phyloP scores from a whole-genome alignment of 2,797 vertebrate genomes.

The Periophthalmus magnuspinnatus region DNA sequence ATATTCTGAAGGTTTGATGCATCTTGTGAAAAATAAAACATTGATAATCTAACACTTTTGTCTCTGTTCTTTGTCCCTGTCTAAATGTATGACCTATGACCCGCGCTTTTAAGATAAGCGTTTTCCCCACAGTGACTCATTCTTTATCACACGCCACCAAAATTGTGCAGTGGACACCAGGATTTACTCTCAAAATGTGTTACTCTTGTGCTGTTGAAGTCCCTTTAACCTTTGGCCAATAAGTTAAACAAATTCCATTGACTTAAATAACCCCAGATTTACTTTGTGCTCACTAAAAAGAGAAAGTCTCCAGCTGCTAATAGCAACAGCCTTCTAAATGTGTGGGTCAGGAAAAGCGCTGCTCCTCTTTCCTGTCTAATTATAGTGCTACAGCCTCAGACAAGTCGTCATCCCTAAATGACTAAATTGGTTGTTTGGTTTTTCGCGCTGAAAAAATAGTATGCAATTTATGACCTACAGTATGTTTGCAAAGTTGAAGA shows the following conservation, averaged over 20 bases:
- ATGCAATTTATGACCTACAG: not conserved
- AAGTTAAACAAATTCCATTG: conserved; percentile 51
- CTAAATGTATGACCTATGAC: not conserved
- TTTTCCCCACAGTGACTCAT: not conserved
- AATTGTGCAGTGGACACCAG: not conserved
- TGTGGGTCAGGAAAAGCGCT: conserved; percentile 25
- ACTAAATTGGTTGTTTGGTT: conserved; percentile 22
- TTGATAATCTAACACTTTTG: no score
- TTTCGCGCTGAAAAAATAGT: not conserved
- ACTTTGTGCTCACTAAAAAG: conserved; percentile 42
- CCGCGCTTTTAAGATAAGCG: not conserved
- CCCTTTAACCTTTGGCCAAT: conserved; percentile 29
- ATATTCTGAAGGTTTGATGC: no score
- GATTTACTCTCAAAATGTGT: not conserved
- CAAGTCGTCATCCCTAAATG: conserved; percentile 2
- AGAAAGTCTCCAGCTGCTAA: conserved; percentile 45
- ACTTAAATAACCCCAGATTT: conserved; percentile 50
- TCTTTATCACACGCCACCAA: not conserved
- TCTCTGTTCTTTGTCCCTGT: no score
- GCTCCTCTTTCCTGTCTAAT: conserved; percentile 6
- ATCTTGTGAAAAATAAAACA: not conserved
- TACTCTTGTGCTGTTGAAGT: not conserved
- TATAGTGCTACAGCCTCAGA: conserved; percentile 16
- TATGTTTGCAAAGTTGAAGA: not conserved
- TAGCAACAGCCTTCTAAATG: conserved; percentile 51